These are phyloP conservation scores for Drosophila robusta DNA, from an alignment of 2,888 invertebrate genomes.

Conservation along the genomic window DNA sequence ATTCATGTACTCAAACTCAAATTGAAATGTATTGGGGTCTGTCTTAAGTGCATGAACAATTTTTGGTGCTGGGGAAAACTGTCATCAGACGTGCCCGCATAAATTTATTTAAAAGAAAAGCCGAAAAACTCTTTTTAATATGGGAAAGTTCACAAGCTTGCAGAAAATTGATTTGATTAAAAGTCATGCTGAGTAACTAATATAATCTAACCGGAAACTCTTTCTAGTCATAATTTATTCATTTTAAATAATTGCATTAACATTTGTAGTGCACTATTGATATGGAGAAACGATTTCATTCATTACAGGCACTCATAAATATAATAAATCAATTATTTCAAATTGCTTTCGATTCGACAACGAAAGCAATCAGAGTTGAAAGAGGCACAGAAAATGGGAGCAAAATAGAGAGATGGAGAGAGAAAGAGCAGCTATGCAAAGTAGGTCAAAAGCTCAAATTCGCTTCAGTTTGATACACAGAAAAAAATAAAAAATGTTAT, in stretches of 20 bases:
- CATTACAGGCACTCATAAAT: conserved; percentile 1
- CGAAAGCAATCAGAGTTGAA: conserved; percentile 2
- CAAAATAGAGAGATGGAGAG: neutral
- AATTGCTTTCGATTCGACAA: conserved; percentile 7
- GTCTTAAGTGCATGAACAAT: conserved; percentile 15
- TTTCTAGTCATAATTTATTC: neutral
- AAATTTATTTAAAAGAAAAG: neutral
- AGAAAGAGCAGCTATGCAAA: conserved; percentile 6
- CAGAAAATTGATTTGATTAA: neutral
- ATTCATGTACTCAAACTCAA: conserved; percentile 25
- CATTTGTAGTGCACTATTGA: neutral
- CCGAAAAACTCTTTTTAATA: neutral
- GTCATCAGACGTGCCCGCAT: conserved; percentile 17
- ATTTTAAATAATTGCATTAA: neutral
- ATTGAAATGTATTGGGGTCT: conserved; percentile 44
- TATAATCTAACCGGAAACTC: neutral
- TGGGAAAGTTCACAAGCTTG: neutral
- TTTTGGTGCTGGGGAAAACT: conserved; percentile 22
- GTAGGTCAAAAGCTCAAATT: conserved; percentile 49
- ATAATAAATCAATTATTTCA: conserved; percentile 17
- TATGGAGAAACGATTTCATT: neutral
- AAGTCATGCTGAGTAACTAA: neutral
- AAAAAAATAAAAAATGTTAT: neutral
- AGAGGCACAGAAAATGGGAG: neutral
- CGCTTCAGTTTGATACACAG: conserved; percentile 12